Evolutionary conservation across 2,888 invertebrate genomes (phyloP).

Genomic region (Stenotaenia linearis): DNA sequence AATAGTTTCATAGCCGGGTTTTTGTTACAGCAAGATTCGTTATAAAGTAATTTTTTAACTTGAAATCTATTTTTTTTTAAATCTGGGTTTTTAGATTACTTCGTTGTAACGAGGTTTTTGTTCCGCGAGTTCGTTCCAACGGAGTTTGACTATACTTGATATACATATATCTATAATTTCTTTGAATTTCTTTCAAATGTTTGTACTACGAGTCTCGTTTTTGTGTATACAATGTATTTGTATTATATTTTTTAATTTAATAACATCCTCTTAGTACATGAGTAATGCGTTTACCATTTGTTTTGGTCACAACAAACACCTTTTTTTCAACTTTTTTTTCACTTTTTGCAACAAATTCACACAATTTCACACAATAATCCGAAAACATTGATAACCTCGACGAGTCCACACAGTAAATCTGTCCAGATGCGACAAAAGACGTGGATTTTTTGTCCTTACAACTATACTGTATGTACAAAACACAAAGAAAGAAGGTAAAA

Average conservation of each 20-base stretch:
- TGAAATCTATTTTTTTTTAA: no score
- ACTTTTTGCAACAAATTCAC: not conserved
- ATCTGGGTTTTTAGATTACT: no score
- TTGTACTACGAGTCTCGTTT: not conserved
- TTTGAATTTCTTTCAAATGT: no score
- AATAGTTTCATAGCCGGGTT: no score
- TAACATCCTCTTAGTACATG: not conserved
- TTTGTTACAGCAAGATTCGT: no score
- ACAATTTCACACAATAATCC: constrained; percentile 9
- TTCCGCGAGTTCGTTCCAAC: no score
- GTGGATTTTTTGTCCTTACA: not conserved
- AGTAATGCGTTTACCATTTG: not conserved
- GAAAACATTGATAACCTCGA: not conserved
- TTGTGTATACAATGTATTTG: constrained; percentile 4
- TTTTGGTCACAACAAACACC: not conserved
- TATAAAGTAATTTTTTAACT: no score
- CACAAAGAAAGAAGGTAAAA: not conserved
- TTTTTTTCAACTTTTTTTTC: no score
- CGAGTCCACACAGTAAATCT: constrained; percentile 3
- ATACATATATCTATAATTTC: no score
- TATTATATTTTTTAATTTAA: constrained; percentile 9
- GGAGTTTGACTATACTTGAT: no score
- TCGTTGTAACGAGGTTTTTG: no score
- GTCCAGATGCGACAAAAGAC: not conserved
- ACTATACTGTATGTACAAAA: not conserved